These are phyloP conservation scores for Microplitis demolitor DNA, from an alignment of 1,140 invertebrate genomes.

Conservation along the genomic window DNA sequence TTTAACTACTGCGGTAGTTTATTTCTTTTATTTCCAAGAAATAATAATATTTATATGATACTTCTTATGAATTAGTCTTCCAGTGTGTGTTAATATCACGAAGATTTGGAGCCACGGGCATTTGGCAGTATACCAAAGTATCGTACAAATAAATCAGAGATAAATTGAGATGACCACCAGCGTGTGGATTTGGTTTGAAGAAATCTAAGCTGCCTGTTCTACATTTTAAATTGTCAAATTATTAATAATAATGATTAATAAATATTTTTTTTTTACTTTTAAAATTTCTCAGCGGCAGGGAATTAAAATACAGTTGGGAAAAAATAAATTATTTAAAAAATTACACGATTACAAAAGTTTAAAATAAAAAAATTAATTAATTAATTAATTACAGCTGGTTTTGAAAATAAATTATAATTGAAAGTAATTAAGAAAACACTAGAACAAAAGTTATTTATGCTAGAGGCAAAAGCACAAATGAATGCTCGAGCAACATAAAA, in stretches of 20 bases:
- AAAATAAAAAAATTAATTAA: not conserved
- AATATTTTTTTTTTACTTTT: too few relatives aligned
- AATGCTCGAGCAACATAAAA: conserved; percentile 25
- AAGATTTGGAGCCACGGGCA: not conserved
- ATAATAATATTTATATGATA: not conserved
- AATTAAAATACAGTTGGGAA: too few relatives aligned
- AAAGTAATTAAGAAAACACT: conserved; percentile 11
- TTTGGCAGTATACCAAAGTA: conserved; percentile 49
- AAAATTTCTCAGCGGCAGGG: not conserved
- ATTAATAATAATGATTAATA: too few relatives aligned
- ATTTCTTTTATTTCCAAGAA: not conserved
- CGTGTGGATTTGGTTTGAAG: conserved; percentile 44
- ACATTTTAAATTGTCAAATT: not conserved
- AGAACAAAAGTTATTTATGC: conserved; percentile 9
- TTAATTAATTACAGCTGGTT: conserved; percentile 7
- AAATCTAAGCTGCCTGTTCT: conserved; percentile 44
- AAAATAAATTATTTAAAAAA: not conserved
- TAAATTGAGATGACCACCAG: conserved; percentile 42
- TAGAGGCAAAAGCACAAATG: conserved; percentile 13
- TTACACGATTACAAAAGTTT: not conserved
- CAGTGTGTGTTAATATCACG: not conserved
- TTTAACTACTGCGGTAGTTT: too few relatives aligned
- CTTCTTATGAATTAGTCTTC: not conserved
- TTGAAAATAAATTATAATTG: conserved; percentile 1
- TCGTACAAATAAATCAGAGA: conserved; percentile 47